Percentiles rank a stretch among this genome's conserved stretches.
phyloP scores from a whole-genome alignment of 2,113 vertebrate genomes.

The Paralichthys olivaceus region DNA sequence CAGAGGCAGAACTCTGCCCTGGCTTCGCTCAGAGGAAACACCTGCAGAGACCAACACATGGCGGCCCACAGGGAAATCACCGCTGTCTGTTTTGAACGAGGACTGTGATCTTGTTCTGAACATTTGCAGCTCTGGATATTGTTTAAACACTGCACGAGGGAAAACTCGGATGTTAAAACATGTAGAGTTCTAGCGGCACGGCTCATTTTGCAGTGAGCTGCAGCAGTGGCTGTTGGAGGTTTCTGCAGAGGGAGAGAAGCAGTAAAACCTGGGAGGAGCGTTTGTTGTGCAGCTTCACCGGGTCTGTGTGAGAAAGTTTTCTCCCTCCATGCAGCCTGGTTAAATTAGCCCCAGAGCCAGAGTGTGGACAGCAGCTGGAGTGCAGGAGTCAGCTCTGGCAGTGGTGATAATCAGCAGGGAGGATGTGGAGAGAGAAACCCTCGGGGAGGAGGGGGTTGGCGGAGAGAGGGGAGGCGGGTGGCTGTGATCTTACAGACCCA shows the following conservation, averaged over 20 bases:
- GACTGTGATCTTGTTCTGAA: slow-evolving; percentile 47
- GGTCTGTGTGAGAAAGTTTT: slow-evolving; percentile 71
- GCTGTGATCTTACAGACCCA: slow-evolving; percentile 82
- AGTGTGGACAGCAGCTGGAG: slow-evolving; percentile 83
- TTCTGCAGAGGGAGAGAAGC: slow-evolving; percentile 40
- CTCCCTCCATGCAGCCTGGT: slow-evolving; percentile 74
- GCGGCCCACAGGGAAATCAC: slow-evolving; percentile 34
- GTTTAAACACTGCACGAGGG: slow-evolving; percentile 41
- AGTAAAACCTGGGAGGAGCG: slow-evolving; percentile 22
- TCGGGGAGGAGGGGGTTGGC: slow-evolving; percentile 63
- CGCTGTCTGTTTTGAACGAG: slow-evolving; percentile 37
- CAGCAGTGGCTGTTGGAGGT: slow-evolving; percentile 33
- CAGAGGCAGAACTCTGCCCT: slow-evolving; percentile 49
- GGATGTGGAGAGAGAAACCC: slow-evolving; percentile 81
- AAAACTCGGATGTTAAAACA: slow-evolving; percentile 32
- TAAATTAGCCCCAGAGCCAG: slow-evolving; percentile 79
- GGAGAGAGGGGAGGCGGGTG: slow-evolving; percentile 40
- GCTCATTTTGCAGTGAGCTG: slow-evolving; percentile 22
- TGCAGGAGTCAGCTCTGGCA: slow-evolving; percentile 78
- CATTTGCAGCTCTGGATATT: slow-evolving; percentile 62
- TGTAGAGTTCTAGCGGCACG: slow-evolving; percentile 3
- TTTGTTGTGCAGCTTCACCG: neutral
- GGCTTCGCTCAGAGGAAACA: slow-evolving; percentile 72
- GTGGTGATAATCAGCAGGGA: slow-evolving; percentile 83
- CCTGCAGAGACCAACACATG: slow-evolving; percentile 71